These are phyloP conservation scores for Apodemia duryi DNA, from an alignment of 2,888 invertebrate species.

Conservation along the genomic window DNA sequence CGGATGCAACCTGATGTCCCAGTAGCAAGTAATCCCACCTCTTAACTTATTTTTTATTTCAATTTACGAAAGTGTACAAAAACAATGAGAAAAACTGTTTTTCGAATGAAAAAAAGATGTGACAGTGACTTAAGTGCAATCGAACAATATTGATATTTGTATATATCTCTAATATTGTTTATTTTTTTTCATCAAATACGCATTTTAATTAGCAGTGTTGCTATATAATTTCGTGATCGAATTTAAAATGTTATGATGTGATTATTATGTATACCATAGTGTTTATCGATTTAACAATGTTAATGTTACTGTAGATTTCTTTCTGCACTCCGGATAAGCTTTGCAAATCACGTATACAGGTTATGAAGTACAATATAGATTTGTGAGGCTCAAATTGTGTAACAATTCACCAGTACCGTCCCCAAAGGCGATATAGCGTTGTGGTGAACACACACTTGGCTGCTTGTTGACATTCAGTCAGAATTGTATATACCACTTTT, in stretches of 20 bases:
- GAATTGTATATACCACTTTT: background rate
- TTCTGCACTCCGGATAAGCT: conserved; percentile 37
- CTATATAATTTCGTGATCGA: conserved; percentile 14
- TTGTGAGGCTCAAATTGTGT: conserved; percentile 55
- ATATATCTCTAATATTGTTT: conserved; percentile 22
- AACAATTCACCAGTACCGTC: conserved; percentile 44
- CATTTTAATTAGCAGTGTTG: conserved; percentile 12
- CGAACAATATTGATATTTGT: conserved; percentile 41
- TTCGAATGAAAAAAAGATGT: conserved; percentile 20
- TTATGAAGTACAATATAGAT: conserved; percentile 66
- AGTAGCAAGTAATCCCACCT: conserved; percentile 40
- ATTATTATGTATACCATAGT: conserved; percentile 32
- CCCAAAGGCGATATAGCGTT: conserved; percentile 47
- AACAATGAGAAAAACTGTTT: conserved; percentile 21
- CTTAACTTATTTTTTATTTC: conserved; percentile 32
- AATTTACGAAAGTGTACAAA: background rate
- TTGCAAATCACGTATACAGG: conserved; percentile 49
- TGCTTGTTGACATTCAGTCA: background rate
- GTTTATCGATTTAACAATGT: conserved; percentile 53
- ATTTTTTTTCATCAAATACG: conserved; percentile 20
- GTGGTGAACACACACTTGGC: conserved; percentile 17
- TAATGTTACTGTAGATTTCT: conserved; percentile 55
- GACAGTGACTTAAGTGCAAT: conserved; percentile 39
- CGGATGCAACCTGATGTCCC: conserved; percentile 80
- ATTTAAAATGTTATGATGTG: conserved; percentile 18